phyloP scores from a whole-genome alignment of 2,113 vertebrate species.

The Anhinga rufa region DNA sequence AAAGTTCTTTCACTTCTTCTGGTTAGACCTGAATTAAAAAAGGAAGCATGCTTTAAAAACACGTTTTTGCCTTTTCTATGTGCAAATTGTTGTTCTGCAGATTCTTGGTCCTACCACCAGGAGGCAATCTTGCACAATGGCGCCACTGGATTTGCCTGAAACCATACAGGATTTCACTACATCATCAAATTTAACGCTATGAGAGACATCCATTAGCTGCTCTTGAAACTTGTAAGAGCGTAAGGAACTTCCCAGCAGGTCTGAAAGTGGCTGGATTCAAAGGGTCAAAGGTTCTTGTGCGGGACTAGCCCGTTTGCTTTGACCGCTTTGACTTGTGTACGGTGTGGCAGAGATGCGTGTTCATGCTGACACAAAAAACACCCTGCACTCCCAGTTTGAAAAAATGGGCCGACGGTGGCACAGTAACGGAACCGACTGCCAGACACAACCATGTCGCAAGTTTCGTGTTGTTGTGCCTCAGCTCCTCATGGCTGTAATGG shows the following conservation, averaged over 20 bases:
- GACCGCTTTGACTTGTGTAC: background rate
- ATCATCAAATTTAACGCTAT: no score
- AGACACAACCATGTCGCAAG: background rate
- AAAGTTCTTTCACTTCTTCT: background rate
- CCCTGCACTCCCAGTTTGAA: background rate
- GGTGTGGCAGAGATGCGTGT: background rate
- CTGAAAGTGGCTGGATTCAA: background rate
- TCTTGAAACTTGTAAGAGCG: no score
- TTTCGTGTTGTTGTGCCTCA: background rate
- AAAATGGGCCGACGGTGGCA: background rate
- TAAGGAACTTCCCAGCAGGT: no score
- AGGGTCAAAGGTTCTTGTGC: background rate
- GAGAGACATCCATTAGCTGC: rapidly evolving
- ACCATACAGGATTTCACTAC: rapidly evolving
- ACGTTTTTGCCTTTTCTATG: background rate
- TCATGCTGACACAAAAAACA: background rate
- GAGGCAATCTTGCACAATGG: background rate
- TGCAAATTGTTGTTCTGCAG: background rate
- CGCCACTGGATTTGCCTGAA: no score
- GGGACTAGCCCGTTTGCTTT: background rate
- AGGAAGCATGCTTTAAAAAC: rapidly evolving
- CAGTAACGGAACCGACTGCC: background rate
- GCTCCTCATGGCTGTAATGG: background rate
- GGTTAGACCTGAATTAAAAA: background rate
- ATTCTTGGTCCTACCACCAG: background rate